Percentiles rank a stretch among this genome's conserved stretches.
Evolutionary conservation across 2,797 vertebrate species (phyloP).

Genomic region (Clarias fuscus): DNA sequence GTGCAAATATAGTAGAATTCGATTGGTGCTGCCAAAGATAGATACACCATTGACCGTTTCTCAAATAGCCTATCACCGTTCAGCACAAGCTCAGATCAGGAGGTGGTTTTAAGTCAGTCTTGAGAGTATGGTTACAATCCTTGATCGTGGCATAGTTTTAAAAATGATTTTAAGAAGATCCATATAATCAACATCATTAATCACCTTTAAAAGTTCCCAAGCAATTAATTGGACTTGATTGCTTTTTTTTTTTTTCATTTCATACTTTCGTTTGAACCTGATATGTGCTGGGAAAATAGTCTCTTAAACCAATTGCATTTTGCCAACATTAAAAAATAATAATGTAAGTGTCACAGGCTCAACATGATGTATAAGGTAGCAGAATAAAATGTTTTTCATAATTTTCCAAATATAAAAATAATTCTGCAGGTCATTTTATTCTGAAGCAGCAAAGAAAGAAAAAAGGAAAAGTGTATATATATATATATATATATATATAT

Average conservation of each 20-base stretch:
- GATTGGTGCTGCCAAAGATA: constrained; percentile 31
- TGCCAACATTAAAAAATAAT: background rate
- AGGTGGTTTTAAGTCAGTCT: background rate
- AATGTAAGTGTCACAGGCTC: background rate
- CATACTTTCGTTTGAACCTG: background rate
- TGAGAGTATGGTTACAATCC: background rate
- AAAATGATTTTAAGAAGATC: background rate
- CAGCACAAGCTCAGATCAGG: background rate
- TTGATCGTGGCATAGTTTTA: background rate
- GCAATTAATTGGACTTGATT: background rate
- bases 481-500: too few relatives aligned
- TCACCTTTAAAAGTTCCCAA: background rate
- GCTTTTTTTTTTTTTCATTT: background rate
- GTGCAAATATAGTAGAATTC: constrained; percentile 30
- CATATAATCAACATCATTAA: background rate
- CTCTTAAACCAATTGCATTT: background rate
- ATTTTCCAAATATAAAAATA: background rate
- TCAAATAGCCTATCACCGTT: background rate
- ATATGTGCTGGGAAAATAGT: background rate
- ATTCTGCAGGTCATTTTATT: background rate
- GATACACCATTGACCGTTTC: constrained; percentile 5
- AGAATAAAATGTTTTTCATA: background rate
- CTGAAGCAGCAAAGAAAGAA: background rate
- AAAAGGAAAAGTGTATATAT: too few relatives aligned
- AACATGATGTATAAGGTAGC: background rate